phyloP scores from a whole-genome alignment of 2,113 vertebrate species.

The Dolichallabes microphthalmus region DNA sequence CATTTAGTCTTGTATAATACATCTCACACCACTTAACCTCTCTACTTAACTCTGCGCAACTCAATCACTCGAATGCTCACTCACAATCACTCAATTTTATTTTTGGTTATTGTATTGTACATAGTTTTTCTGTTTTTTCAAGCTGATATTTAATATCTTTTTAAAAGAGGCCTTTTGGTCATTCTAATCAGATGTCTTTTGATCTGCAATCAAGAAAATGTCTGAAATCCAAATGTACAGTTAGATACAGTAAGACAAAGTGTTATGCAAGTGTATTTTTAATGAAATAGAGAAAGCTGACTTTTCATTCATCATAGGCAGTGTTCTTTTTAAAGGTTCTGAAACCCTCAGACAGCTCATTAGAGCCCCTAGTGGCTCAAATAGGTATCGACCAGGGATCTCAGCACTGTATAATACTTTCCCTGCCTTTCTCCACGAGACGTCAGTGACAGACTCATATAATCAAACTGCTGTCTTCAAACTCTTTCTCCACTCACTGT shows the following conservation, averaged over 20 bases:
- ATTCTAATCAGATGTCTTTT: conserved; percentile 33
- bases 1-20: not conserved
- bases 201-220: conserved; percentile 29
- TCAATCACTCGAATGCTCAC: not conserved
- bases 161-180: not conserved
- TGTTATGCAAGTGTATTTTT: conserved; percentile 5
- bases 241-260: not conserved
- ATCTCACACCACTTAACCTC: not conserved
- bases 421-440: conserved; percentile 1
- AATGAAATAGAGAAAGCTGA: not conserved
- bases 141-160: conserved; percentile 26
- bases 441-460: conserved; percentile 36
- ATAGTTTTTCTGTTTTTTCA: conserved; percentile 5
- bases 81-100: no score
- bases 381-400: conserved; percentile 8
- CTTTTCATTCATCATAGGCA: not conserved
- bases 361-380: conserved; percentile 64
- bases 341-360: conserved; percentile 50
- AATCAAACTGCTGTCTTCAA: not conserved
- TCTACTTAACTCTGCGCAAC: not conserved
- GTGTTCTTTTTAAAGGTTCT: not conserved
- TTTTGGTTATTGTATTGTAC: not conserved
- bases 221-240: not conserved
- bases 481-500: conserved; percentile 19
- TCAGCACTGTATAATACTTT: conserved; percentile 6